Evolutionary conservation across 2,797 vertebrate genomes (phyloP), one percentile per base, ranked within the genome.

Genomic region (Sitta carolinensis): DNA sequence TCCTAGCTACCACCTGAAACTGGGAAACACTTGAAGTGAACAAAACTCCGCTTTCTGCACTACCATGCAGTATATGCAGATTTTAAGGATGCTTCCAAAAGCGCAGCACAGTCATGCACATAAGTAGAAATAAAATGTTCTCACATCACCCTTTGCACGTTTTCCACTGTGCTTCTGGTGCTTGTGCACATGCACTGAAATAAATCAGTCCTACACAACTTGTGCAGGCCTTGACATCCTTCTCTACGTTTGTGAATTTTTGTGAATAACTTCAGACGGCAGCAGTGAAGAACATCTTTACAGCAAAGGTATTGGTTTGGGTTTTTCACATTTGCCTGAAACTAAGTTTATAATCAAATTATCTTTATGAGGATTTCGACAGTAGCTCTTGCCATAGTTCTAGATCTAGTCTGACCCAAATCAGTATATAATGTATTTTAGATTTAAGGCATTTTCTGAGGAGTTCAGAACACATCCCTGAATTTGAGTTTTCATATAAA

Each of bases 1-100:
- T 96, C 95, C 97, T 97, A 97, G 98, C 91, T 97, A 98, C 96
- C 78, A 98, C 98, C 97, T 99, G 98, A 97, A 99, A 98, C 98
- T 98, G 97, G 93, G 98, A 98, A 97, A 98, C 78, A 98, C 94
- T 96, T 81, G 54, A 96, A 95, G 95, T 97, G 95, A 98, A 97
- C 98, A 95, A 97, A 95, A 93, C 69, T 69, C 83, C 89, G 68
- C 92, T 93, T 80, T 88, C 34, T 62, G 72, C 87, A 73, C 34
- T 40, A 43, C 29, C 84, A 82, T 86, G 78, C 92, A 95, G 70
- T 10, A 86, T 25, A 89, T 55, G 83, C 70, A 93, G 64, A 50
- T 87, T 79, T 45, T 83, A 75, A 80, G 54, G 76, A 85, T 68
- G 84, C 47, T 91, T 69, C 75, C 1, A 0, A 82, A 78, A 84